Conservation (phyloP, 2,113 vertebrate species). For the Melanocharis versteri region DNA sequence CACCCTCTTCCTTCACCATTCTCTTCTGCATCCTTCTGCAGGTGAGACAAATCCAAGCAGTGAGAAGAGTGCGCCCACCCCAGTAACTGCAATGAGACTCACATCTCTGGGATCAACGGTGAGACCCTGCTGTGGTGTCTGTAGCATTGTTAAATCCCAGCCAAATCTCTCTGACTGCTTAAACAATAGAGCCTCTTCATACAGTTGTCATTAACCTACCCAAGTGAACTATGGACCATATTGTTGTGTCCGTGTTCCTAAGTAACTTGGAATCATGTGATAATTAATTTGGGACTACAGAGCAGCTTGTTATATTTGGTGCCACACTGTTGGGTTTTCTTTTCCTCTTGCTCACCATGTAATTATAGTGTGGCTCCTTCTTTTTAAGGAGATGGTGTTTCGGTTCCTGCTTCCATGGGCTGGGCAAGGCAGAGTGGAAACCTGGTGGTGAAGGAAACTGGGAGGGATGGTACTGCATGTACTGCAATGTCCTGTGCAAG, state of each 20-base stretch:
- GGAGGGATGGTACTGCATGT: background rate
- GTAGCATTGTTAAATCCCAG: background rate
- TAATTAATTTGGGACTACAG: background rate
- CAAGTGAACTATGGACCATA: fast-evolving
- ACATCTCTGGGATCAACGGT: constrained; percentile 37
- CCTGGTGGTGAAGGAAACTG: background rate
- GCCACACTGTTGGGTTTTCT: background rate
- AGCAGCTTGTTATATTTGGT: background rate
- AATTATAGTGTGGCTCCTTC: background rate
- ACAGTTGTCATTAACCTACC: background rate
- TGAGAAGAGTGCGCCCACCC: constrained; percentile 20
- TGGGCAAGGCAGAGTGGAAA: background rate
- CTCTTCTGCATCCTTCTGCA: background rate
- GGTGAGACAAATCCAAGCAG: background rate
- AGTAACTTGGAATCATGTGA: fast-evolving
- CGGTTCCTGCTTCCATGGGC: background rate
- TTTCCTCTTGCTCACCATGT: background rate
- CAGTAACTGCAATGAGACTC: constrained; percentile 34
- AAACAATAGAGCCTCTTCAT: background rate
- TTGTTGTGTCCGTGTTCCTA: background rate
- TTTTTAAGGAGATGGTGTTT: background rate
- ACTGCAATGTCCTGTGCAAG: fast-evolving
- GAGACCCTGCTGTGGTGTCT: background rate
- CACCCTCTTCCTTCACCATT: fast-evolving
- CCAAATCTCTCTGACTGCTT: background rate